These are phyloP conservation scores for Danio choprae DNA, from an alignment of 2,797 vertebrate genomes.

Conservation along the genomic window DNA sequence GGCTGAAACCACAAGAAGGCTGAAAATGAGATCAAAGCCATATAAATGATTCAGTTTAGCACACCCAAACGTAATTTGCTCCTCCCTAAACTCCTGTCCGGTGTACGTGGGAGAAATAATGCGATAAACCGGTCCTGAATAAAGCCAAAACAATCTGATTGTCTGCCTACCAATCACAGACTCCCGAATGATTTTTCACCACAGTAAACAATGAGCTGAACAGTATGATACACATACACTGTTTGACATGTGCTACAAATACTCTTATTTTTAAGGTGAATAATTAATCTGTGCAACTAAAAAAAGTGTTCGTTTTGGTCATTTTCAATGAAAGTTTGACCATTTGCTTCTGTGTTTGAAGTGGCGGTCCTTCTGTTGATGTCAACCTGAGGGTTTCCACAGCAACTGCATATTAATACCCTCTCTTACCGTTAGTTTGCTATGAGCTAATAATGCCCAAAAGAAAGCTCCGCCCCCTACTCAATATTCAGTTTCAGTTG, in stretches of 20 bases:
- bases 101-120: conserved; percentile 37
- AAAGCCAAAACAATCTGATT: conserved; percentile 4
- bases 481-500: too few relatives aligned
- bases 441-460: too few relatives aligned
- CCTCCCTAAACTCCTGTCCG: conserved; percentile 47
- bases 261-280: too few relatives aligned
- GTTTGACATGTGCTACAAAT: neutral
- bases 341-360: too few relatives aligned
- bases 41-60: conserved; percentile 56
- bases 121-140: conserved; percentile 12
- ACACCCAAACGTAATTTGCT: conserved; percentile 52
- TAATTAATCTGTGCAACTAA: too few relatives aligned
- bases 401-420: too few relatives aligned
- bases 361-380: too few relatives aligned
- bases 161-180: neutral
- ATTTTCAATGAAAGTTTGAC: too few relatives aligned
- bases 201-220: neutral
- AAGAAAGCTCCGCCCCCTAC: too few relatives aligned
- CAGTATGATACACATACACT: neutral
- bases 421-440: too few relatives aligned
- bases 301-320: too few relatives aligned
- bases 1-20: conserved; percentile 37
- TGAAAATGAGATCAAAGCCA: conserved; percentile 45
- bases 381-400: too few relatives aligned
- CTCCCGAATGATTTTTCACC: neutral